Percentiles rank a stretch among this genome's conserved stretches.
These are phyloP conservation scores for Caerostris darwini DNA, from an alignment of 1,140 invertebrate genomes.

Conservation along the genomic window DNA sequence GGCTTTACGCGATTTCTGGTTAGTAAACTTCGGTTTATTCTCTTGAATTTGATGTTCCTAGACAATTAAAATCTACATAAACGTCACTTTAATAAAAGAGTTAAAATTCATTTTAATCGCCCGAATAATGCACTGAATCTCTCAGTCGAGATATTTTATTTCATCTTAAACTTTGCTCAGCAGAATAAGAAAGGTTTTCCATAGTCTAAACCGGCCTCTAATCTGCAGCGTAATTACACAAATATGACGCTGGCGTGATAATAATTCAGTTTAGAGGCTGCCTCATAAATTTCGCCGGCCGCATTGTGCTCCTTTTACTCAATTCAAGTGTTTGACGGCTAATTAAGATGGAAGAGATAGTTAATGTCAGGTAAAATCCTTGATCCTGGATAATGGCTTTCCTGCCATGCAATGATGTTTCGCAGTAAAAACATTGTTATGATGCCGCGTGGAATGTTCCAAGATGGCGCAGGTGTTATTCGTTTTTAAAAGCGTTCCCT, in stretches of 20 bases:
- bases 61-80: no score
- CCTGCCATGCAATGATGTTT: no score
- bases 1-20: no score
- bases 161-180: background rate
- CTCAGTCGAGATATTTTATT: background rate
- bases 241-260: background rate
- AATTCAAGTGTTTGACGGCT: constrained; percentile 41
- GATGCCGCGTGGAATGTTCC: background rate
- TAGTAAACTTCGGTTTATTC: no score
- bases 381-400: background rate
- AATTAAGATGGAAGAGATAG: constrained; percentile 50
- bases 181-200: background rate
- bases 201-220: background rate
- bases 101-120: background rate
- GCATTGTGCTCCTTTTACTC: constrained; percentile 12
- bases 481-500: no score
- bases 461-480: no score
- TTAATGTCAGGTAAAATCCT: constrained; percentile 58
- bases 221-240: constrained; percentile 48
- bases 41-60: no score
- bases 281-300: constrained; percentile 13
- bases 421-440: constrained; percentile 51
- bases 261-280: constrained; percentile 34
- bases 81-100: no score
- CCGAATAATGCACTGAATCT: background rate